phyloP scores from a whole-genome alignment of 53 echinoderm and acorn worm species.

The Astropecten irregularis region DNA sequence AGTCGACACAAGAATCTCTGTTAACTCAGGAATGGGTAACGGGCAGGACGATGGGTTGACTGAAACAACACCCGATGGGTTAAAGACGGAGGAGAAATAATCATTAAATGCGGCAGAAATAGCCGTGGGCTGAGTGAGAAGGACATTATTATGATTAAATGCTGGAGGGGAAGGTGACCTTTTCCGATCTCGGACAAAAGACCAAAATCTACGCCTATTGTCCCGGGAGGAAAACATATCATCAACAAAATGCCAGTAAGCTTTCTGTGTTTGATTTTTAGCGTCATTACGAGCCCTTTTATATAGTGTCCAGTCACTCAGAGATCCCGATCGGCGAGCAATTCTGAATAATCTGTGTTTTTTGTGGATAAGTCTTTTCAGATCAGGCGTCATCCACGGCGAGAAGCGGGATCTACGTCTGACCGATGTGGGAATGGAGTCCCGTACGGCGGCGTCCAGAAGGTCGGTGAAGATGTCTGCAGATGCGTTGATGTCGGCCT shows the following conservation, averaged over 20 bases:
- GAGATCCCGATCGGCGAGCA: not conserved
- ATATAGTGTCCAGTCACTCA: not conserved
- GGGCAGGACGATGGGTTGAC: too few species aligned
- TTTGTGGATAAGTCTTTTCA: not conserved
- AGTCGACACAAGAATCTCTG: too few species aligned
- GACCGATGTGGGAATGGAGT: not conserved
- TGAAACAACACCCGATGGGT: not conserved
- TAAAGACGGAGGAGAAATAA: conserved; percentile 8
- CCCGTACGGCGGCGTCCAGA: not conserved
- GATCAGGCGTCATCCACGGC: not conserved
- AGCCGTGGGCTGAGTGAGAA: not conserved
- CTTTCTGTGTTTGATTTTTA: not conserved
- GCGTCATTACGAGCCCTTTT: not conserved
- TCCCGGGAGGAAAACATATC: not conserved
- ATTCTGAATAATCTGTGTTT: not conserved
- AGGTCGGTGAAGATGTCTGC: not conserved
- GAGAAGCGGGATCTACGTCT: not conserved
- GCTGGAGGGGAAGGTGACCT: not conserved
- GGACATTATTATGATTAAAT: not conserved
- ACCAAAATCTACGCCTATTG: not conserved
- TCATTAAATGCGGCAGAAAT: not conserved
- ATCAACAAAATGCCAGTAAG: not conserved
- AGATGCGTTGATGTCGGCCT: not conserved
- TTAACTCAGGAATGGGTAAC: not conserved
- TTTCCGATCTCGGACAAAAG: not conserved